A percentile compares a stretch with the other conserved stretches of the same genome.
phyloP scores from a whole-genome alignment of 1,140 invertebrate genomes.

The Lepidurus couesii region DNA sequence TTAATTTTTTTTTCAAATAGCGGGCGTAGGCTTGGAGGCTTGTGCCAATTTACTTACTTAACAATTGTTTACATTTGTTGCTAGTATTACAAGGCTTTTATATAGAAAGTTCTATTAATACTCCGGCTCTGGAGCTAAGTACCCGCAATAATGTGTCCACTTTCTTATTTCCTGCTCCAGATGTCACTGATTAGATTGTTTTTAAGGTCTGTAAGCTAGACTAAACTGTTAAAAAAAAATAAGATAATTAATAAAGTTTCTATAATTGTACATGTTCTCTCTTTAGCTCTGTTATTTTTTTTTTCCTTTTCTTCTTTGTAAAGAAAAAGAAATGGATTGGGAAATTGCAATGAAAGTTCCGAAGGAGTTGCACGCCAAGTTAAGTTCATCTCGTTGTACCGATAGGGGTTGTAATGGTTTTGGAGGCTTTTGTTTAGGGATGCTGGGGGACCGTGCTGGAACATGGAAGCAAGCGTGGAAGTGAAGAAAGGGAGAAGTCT shows the following conservation, averaged over 20 bases:
- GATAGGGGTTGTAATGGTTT: neutral
- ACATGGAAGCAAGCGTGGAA: neutral
- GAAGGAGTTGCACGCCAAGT: neutral
- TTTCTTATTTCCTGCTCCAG: too few species aligned
- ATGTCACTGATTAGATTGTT: too few species aligned
- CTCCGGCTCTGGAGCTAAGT: too few species aligned
- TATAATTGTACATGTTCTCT: too few species aligned
- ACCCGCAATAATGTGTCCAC: too few species aligned
- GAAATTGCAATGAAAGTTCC: neutral
- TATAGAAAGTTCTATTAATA: neutral
- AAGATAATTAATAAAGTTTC: too few species aligned
- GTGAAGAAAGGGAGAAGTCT: neutral
- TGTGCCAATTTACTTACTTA: neutral
- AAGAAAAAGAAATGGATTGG: neutral
- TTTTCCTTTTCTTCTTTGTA: too few species aligned
- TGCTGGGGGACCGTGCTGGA: neutral
- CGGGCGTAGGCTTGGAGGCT: too few species aligned
- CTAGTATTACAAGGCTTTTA: neutral
- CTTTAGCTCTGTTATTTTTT: too few species aligned
- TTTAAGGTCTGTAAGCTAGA: too few species aligned
- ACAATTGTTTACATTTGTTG: neutral
- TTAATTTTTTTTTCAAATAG: neutral
- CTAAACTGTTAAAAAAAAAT: too few species aligned
- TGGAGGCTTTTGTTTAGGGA: constrained; percentile 7
- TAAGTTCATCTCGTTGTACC: neutral